Evolutionary conservation across 2,888 invertebrate species (phyloP).

Genomic region (Hirtodrosophila alboralis): DNA sequence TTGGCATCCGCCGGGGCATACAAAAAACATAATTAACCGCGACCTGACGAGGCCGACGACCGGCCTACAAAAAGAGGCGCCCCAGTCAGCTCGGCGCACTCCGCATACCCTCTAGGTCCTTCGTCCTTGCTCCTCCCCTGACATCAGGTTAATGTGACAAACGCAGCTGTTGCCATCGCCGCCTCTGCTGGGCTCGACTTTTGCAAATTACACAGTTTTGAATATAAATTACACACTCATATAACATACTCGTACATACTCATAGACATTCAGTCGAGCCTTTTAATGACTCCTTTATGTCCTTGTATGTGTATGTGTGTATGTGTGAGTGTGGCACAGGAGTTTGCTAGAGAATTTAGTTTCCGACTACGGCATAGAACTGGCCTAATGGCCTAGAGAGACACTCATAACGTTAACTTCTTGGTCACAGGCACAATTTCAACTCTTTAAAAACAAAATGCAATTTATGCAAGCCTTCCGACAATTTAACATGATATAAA

Average conservation of each 20-base stretch:
- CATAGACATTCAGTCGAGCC: slow-evolving; percentile 32
- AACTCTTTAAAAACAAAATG: no score
- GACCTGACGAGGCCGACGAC: slow-evolving; percentile 53
- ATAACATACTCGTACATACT: slow-evolving; percentile 43
- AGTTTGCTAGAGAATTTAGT: slow-evolving; percentile 16
- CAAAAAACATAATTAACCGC: slow-evolving; percentile 79
- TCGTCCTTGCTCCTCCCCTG: slow-evolving; percentile 17
- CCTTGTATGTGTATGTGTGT: no score
- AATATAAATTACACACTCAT: slow-evolving; percentile 71
- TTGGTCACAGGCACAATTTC: slow-evolving; percentile 24
- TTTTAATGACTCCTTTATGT: slow-evolving; percentile 35
- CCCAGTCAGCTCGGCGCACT: slow-evolving; percentile 9
- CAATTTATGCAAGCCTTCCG: background rate
- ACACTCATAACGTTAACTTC: slow-evolving; percentile 24
- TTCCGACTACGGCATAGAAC: slow-evolving; percentile 2
- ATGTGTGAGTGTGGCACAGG: slow-evolving; percentile 1
- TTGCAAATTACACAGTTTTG: slow-evolving; percentile 79
- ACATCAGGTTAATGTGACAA: slow-evolving; percentile 73
- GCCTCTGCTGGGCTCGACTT: slow-evolving; percentile 45
- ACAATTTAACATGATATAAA: no score
- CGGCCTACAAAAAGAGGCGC: slow-evolving; percentile 41
- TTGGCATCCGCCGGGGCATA: slow-evolving; percentile 60
- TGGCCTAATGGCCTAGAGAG: background rate
- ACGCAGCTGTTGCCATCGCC: slow-evolving; percentile 63
- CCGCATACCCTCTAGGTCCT: background rate